These are phyloP conservation scores for Rhynchotus rufescens DNA, from an alignment of 2,797 vertebrate species.

Conservation along the genomic window DNA sequence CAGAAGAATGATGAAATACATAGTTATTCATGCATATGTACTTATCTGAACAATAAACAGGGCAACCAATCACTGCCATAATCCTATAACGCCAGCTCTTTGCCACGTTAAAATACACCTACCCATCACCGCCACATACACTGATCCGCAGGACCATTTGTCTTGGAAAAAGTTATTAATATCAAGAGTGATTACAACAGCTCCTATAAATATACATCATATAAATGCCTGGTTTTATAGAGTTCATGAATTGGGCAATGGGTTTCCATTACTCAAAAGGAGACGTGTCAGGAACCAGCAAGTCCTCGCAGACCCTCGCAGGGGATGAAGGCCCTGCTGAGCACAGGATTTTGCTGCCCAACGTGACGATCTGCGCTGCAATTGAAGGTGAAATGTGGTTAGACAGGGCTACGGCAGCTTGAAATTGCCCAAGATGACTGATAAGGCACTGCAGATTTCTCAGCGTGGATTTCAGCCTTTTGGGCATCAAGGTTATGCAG, in stretches of 20 bases:
- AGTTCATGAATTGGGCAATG: not conserved
- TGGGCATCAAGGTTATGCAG: no score
- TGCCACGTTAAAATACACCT: not conserved
- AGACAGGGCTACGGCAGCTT: not conserved
- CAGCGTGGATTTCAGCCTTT: rapidly evolving
- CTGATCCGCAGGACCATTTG: not conserved
- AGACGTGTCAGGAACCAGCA: not conserved
- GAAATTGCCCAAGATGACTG: no score
- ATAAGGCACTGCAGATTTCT: not conserved
- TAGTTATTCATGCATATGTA: not conserved
- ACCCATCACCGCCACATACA: no score
- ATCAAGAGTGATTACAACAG: not conserved
- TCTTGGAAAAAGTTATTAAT: not conserved
- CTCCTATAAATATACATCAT: not conserved
- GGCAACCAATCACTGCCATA: not conserved
- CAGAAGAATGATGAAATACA: not conserved
- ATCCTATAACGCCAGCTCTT: not conserved
- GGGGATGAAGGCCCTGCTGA: not conserved
- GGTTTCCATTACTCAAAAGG: not conserved
- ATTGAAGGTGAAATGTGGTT: rapidly evolving
- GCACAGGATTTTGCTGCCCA: not conserved
- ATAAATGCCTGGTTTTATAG: not conserved
- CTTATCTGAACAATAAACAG: not conserved
- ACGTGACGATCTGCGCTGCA: rapidly evolving
- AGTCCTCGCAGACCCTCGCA: rapidly evolving